Evolutionary conservation across 53 echinoderm and acorn worm species (phyloP).

Genomic region (Mesocentrotus franciscanus): DNA sequence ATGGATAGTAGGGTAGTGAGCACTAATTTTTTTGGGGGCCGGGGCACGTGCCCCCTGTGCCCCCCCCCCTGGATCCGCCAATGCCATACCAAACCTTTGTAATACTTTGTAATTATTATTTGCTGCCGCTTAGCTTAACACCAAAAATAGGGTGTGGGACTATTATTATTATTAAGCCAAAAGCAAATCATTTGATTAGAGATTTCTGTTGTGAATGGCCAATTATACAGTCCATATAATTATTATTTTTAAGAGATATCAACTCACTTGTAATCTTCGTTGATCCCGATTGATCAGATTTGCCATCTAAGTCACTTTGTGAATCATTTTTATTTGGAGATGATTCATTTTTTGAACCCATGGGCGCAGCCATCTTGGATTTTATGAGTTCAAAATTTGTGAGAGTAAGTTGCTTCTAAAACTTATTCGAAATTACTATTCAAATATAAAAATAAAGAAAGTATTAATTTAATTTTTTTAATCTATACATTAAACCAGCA

Average conservation of each 20-base stretch:
- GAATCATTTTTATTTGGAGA: neutral
- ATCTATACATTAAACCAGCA: too few species aligned
- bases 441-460: neutral
- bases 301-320: neutral
- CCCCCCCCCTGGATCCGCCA: too few species aligned
- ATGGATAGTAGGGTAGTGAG: too few species aligned
- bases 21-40: too few species aligned
- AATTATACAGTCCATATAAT: neutral
- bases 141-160: neutral
- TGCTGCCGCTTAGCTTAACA: neutral
- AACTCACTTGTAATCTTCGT: neutral
- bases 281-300: neutral
- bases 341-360: neutral
- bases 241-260: neutral
- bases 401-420: neutral
- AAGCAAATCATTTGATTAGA: neutral
- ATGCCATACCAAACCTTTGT: too few species aligned
- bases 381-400: neutral
- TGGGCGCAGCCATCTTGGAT: constrained; percentile 37
- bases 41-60: too few species aligned
- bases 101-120: too few species aligned
- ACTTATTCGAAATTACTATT: neutral
- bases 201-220: neutral
- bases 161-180: neutral
- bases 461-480: neutral